A percentile compares a stretch with the other conserved stretches of the same genome.
Evolutionary conservation across 2,113 vertebrate genomes (phyloP).

Genomic region (Hystrix brachyura): DNA sequence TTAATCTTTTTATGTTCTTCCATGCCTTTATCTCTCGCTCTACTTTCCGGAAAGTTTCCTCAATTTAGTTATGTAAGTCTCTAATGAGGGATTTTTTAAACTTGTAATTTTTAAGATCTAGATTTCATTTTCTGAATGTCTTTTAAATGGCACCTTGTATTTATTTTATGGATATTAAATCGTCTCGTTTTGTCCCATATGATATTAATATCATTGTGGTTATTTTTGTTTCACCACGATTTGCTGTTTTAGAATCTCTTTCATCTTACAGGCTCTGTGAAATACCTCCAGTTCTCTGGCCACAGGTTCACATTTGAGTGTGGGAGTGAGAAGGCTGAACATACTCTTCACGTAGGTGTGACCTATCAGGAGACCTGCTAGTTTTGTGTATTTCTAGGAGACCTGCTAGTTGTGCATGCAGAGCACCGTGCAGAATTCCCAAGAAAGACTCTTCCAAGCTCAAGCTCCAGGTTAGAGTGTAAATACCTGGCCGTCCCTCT

Average conservation of each 20-base stretch:
- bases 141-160: neutral
- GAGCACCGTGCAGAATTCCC: neutral
- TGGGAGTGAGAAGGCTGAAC: rapidly evolving
- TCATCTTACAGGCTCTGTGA: neutral
- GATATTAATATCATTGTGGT: neutral
- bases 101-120: neutral
- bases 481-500: neutral
- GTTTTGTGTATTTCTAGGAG: too few species aligned
- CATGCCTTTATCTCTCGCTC: neutral
- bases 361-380: rapidly evolving
- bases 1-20: neutral
- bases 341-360: neutral
- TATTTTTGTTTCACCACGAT: neutral
- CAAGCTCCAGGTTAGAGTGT: neutral
- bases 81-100: neutral
- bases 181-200: neutral
- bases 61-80: neutral
- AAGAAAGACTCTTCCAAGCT: neutral
- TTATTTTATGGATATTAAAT: neutral
- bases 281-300: too few species aligned
- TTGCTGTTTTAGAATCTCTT: neutral
- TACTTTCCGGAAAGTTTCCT: constrained; percentile 5
- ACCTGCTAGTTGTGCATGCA: rapidly evolving
- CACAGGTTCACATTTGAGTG: neutral
- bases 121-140: neutral